Percentiles rank a stretch among this genome's conserved stretches.
phyloP scores from a whole-genome alignment of 2,888 invertebrate genomes.

The Minunthozetes semirufus region DNA sequence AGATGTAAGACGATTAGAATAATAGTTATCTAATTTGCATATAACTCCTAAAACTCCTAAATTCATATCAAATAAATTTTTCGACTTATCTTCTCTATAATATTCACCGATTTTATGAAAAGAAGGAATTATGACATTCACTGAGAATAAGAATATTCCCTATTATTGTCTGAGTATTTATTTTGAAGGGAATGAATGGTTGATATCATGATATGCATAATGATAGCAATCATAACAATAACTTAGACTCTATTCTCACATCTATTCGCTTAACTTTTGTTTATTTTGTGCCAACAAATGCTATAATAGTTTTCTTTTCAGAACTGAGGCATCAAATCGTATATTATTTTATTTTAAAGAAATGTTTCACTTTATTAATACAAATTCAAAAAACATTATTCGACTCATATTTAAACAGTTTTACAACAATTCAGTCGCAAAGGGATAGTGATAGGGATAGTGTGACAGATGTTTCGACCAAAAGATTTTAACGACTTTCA shows the following conservation, averaged over 20 bases:
- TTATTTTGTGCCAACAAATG: neutral
- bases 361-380: constrained; percentile 8
- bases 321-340: neutral
- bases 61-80: neutral
- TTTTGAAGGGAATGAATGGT: neutral
- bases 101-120: neutral
- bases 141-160: no score
- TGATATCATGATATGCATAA: neutral
- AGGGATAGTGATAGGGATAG: neutral
- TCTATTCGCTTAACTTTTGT: neutral
- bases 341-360: neutral
- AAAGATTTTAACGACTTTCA: constrained; percentile 13
- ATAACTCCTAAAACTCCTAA: neutral
- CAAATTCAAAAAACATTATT: constrained; percentile 15
- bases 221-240: neutral
- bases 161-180: neutral
- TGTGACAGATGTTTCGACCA: constrained; percentile 12
- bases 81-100: neutral
- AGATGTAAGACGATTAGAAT: neutral
- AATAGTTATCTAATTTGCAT: neutral
- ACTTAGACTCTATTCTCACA: neutral
- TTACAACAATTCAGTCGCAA: neutral
- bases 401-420: neutral
- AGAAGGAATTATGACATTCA: neutral
- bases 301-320: neutral